These are phyloP conservation scores for Drosophila rufa DNA, from an alignment of 1,140 invertebrate species.

Conservation along the genomic window DNA sequence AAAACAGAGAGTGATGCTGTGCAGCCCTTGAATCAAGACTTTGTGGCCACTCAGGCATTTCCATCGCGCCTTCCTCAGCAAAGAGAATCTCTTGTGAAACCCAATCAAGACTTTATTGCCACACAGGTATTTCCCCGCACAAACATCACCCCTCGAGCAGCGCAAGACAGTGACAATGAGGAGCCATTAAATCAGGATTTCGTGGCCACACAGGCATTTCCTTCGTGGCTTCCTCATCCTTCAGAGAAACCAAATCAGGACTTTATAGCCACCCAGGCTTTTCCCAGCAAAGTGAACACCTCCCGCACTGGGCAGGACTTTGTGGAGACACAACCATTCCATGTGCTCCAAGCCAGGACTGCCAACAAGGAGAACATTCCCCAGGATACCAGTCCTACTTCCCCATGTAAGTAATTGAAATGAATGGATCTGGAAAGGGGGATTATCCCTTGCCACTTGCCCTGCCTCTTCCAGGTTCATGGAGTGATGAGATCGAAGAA, in stretches of 20 bases:
- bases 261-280: conserved; percentile 31
- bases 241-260: conserved; percentile 16
- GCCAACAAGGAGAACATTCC: conserved; percentile 28
- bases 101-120: conserved; percentile 11
- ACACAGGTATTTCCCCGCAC: conserved; percentile 40
- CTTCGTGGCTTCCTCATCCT: not conserved
- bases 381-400: too few relatives aligned
- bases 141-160: not conserved
- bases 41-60: conserved; percentile 17
- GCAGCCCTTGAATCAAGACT: conserved; percentile 15
- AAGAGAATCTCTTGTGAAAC: not conserved
- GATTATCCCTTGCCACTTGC: not conserved
- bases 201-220: conserved; percentile 47
- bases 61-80: not conserved
- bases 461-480: not conserved
- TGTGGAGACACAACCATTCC: conserved; percentile 21
- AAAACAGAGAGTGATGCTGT: not conserved
- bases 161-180: not conserved
- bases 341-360: not conserved
- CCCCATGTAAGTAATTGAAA: not conserved
- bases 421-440: not conserved
- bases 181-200: conserved; percentile 24
- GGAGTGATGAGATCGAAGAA: conserved; percentile 39
- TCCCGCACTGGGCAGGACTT: not conserved
- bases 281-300: not conserved